These are phyloP conservation scores for Adineta ricciae DNA, from an alignment of 2,888 invertebrate species.

Conservation along the genomic window DNA sequence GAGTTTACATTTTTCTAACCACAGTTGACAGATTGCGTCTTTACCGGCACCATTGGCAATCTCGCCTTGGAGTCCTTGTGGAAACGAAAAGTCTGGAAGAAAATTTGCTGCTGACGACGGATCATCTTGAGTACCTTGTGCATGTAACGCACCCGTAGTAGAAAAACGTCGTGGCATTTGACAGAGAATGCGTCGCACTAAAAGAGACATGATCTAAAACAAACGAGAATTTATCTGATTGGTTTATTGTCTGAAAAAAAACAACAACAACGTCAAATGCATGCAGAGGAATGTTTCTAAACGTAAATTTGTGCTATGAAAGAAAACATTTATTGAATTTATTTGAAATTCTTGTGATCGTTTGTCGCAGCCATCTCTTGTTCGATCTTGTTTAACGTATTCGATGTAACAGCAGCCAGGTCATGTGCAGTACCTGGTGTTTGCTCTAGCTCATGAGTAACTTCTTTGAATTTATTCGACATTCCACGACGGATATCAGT, in stretches of 20 bases:
- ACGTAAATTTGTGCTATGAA: background rate
- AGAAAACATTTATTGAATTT: too few species aligned
- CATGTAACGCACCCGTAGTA: background rate
- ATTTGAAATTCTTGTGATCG: background rate
- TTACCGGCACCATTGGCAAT: background rate
- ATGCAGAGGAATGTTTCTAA: background rate
- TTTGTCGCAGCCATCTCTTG: background rate
- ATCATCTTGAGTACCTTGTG: background rate
- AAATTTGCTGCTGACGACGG: background rate
- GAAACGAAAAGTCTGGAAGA: background rate
- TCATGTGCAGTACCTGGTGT: slow-evolving; percentile 2
- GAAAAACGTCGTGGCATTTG: background rate
- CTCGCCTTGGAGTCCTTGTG: background rate
- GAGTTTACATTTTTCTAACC: slow-evolving; percentile 1
- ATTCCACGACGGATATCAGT: slow-evolving; percentile 8
- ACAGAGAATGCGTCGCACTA: background rate
- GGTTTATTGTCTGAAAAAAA: background rate
- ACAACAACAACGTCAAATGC: background rate
- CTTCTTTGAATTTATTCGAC: slow-evolving; percentile 17
- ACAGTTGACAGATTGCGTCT: background rate
- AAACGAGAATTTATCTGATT: background rate
- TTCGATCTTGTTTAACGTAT: background rate
- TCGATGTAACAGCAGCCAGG: background rate
- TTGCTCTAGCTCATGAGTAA: background rate
- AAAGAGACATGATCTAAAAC: background rate